Conservation (phyloP, 2,113 vertebrate genomes). For the Notothenia coriiceps region DNA sequence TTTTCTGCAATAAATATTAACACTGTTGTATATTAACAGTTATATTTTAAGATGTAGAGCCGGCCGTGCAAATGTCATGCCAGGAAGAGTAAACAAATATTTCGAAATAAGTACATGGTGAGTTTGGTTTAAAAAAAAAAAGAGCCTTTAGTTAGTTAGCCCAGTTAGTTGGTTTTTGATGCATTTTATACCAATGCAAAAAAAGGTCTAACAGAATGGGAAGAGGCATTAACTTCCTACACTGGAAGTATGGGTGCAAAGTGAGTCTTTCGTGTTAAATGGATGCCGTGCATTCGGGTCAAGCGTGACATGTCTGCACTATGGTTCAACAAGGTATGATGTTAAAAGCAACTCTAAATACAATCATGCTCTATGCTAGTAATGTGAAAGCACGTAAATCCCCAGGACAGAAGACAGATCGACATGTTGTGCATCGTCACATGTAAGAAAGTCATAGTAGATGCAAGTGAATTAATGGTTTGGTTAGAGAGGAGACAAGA, state of each 20-base stretch:
- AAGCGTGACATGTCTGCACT: background rate
- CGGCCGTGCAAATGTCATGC: slow-evolving; percentile 33
- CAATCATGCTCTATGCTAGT: slow-evolving; percentile 28
- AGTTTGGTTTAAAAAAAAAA: background rate
- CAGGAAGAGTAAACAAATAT: background rate
- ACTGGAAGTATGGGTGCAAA: slow-evolving; percentile 1
- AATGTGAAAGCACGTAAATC: background rate
- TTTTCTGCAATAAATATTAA: background rate
- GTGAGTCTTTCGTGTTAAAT: background rate
- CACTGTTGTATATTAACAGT: background rate
- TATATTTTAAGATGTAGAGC: background rate
- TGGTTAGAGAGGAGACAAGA: slow-evolving; percentile 28
- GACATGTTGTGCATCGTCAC: background rate
- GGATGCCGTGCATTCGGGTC: background rate
- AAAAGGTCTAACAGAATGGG: background rate
- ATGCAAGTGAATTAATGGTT: slow-evolving; percentile 33
- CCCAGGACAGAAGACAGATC: slow-evolving; percentile 9
- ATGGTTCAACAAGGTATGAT: background rate
- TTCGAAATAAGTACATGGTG: background rate
- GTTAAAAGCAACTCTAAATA: background rate
- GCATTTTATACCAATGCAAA: background rate
- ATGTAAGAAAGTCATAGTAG: background rate
- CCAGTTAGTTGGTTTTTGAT: slow-evolving; percentile 33
- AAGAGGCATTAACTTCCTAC: background rate
- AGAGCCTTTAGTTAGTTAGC: background rate